Conservation (phyloP, 2,888 invertebrate genomes). For the Diadegma fenestrale region DNA sequence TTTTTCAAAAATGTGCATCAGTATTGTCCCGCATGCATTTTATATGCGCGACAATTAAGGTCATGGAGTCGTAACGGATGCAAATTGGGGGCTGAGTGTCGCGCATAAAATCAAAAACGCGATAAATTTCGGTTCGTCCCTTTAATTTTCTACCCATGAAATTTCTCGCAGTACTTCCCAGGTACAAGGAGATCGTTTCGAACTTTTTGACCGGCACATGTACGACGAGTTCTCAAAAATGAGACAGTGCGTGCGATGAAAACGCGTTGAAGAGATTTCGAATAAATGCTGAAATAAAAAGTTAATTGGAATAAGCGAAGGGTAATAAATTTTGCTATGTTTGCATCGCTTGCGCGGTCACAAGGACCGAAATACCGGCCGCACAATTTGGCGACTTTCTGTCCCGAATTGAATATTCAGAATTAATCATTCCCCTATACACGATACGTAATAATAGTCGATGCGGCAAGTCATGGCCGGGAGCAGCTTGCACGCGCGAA, state of each 20-base stretch:
- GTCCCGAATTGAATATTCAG: not conserved
- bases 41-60: no score
- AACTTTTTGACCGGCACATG: no score
- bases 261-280: not conserved
- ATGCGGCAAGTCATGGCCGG: not conserved
- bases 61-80: no score
- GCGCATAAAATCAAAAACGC: no score
- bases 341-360: not conserved
- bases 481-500: not conserved
- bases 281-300: not conserved
- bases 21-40: no score
- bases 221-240: not conserved
- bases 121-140: no score
- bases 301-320: not conserved
- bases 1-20: no score
- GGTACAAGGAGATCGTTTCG: no score
- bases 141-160: no score
- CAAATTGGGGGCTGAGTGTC: no score
- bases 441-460: not conserved
- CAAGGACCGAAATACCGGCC: not conserved
- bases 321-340: not conserved
- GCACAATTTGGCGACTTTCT: not conserved
- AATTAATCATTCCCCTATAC: conserved; percentile 20
- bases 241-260: not conserved
- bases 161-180: no score